phyloP scores from a whole-genome alignment of 2,888 invertebrate species.

The Cryptocephalus primarius region DNA sequence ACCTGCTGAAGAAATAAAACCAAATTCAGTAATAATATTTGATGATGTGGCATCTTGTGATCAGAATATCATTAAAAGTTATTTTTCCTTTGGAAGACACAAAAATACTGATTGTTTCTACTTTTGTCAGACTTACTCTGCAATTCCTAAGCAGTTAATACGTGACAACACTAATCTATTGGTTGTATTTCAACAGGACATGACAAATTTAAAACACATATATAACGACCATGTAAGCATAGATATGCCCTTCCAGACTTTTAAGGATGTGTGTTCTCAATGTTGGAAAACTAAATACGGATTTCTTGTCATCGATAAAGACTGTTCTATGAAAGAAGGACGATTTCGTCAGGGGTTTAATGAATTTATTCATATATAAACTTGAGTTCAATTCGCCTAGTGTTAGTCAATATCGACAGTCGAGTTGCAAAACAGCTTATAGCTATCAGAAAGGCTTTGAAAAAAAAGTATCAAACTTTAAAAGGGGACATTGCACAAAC shows the following conservation, averaged over 20 bases:
- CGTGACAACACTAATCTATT: constrained; percentile 5
- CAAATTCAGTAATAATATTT: constrained; percentile 5
- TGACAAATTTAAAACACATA: constrained; percentile 6
- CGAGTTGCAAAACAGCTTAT: constrained; percentile 3
- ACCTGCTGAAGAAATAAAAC: neutral
- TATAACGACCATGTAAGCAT: constrained; percentile 6
- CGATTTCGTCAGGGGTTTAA: constrained; percentile 3
- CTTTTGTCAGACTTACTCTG: constrained; percentile 6
- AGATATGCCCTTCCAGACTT: constrained; percentile 5
- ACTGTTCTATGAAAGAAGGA: neutral
- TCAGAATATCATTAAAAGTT: constrained; percentile 5
- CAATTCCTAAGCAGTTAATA: constrained; percentile 6
- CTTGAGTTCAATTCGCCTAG: neutral
- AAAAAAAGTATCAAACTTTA: constrained; percentile 4
- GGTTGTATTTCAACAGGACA: constrained; percentile 7
- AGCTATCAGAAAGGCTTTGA: constrained; percentile 1
- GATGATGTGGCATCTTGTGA: constrained; percentile 4
- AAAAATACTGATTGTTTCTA: constrained; percentile 7
- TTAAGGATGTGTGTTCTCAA: constrained; percentile 3
- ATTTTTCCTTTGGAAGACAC: constrained; percentile 7
- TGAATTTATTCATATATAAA: constrained; percentile 3
- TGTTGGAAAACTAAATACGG: constrained; percentile 2
- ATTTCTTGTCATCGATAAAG: constrained; percentile 5
- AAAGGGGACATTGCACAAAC: constrained; percentile 3
- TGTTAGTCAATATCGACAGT: constrained; percentile 2